phyloP scores from a whole-genome alignment of 2,888 invertebrate species.

The Thecocarcelia acutangulata region DNA sequence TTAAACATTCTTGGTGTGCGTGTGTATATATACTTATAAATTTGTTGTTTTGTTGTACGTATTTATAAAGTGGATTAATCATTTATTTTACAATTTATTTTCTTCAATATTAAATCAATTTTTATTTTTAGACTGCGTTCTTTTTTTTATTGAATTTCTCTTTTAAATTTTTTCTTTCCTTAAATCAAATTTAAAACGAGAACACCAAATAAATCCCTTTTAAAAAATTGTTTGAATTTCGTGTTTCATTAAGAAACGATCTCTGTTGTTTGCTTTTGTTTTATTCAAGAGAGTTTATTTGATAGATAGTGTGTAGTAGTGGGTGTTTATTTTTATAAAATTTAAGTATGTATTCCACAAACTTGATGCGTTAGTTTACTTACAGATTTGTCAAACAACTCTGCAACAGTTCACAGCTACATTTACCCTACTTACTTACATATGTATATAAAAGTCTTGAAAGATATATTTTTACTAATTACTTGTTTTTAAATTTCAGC shows the following conservation, averaged over 20 bases:
- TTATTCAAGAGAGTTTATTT: slow-evolving; percentile 4
- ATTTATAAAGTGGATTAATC: slow-evolving; percentile 65
- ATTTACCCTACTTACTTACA: no score
- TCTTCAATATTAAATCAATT: slow-evolving; percentile 68
- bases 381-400: neutral
- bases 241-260: slow-evolving; percentile 41
- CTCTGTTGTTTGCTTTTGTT: slow-evolving; percentile 17
- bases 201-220: slow-evolving; percentile 54
- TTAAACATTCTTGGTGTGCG: slow-evolving; percentile 36
- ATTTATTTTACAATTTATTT: slow-evolving; percentile 63
- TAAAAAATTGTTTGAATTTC: slow-evolving; percentile 28
- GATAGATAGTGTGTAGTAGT: neutral
- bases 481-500: slow-evolving; percentile 22
- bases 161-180: slow-evolving; percentile 29
- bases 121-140: slow-evolving; percentile 64
- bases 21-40: slow-evolving; percentile 7
- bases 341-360: neutral
- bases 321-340: slow-evolving; percentile 32
- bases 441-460: neutral
- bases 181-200: slow-evolving; percentile 20
- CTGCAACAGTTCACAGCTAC: neutral
- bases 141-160: slow-evolving; percentile 32
- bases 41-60: slow-evolving; percentile 38
- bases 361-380: slow-evolving; percentile 16
- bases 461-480: neutral